These are phyloP conservation scores for Sphenopsis melanotis DNA, from an alignment of 2,797 vertebrate genomes.

Conservation along the genomic window DNA sequence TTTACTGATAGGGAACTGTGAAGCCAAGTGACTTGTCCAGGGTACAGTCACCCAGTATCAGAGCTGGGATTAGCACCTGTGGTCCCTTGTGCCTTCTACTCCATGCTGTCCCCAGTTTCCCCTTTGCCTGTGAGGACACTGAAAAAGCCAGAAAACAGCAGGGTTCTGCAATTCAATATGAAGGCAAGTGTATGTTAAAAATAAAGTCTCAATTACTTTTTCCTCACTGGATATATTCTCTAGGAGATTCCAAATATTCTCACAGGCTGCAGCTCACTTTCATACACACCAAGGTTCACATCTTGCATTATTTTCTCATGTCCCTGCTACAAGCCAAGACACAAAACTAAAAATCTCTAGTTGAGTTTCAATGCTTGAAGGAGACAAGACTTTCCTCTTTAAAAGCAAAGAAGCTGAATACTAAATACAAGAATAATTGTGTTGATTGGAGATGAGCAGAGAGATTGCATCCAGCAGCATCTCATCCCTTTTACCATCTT, in stretches of 20 bases:
- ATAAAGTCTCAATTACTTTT: background rate
- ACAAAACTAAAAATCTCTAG: background rate
- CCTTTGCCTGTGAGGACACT: background rate
- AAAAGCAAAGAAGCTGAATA: background rate
- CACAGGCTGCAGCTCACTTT: background rate
- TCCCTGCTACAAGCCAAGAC: background rate
- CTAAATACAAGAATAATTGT: background rate
- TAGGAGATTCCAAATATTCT: background rate
- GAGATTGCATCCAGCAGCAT: background rate
- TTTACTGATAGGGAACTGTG: background rate
- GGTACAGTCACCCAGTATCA: background rate
- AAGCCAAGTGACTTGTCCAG: background rate
- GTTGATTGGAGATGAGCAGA: background rate
- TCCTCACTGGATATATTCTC: background rate
- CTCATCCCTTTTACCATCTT: background rate
- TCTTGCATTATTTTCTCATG: background rate
- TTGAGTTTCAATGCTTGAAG: background rate
- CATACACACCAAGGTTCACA: background rate
- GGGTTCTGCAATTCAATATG: background rate
- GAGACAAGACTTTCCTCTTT: background rate
- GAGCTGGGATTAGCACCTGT: background rate
- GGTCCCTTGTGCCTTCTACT: background rate
- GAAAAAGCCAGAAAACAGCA: background rate
- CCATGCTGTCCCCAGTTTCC: background rate
- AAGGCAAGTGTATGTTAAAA: background rate